Evolutionary conservation across 2,113 vertebrate genomes (phyloP), one percentile per base, ranked within the genome.

Genomic region (Hippocampus abdominalis): DNA sequence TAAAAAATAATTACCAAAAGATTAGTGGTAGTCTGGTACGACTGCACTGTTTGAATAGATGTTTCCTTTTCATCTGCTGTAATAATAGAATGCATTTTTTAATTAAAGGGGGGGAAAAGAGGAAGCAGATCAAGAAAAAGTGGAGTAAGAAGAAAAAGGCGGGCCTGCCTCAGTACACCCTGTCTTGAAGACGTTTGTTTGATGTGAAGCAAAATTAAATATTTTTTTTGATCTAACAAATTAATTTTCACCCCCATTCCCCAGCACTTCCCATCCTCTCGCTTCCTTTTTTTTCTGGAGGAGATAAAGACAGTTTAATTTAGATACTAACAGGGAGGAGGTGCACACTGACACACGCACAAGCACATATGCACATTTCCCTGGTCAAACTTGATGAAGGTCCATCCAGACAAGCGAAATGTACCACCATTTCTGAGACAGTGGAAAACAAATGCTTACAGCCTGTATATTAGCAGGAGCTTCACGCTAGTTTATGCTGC

Each of bases 1-100:
- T 94, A 93, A 93, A 94, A 93, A 93, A 94, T 93, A 93, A 93
- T 94, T 93, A 94, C 91, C 89, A 88, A 92, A 92, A 94, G 92
- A 94, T 94, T 94, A 93, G 91, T 92, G 88, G 90, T 91, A 89
- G 92, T 92, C 89, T 91, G 87, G 91, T 91, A 90, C 77, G 89
- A 91, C 92, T 92, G 90, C 86, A 90, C 89, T 89, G 91, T 93
- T 91, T 92, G 91, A 93, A 93, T 91, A 91, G 91, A 92, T 93
- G 92, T 93, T 93, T 92, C 91, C 86, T 92, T 93, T 93, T 94
- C 91, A 94, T 93, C 91, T 91, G 86, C 85, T 82, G 89, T 92
- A 93, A 94, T 93, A 94, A 93, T 93, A 91, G 88, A 91, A 91
- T 90, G 91, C 86, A 91, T 91, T 92, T 92, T 93, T 93, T 92